Evolutionary conservation across 64 coral and sea anemone genomes (phyloP).

Genomic region (Acropora yongei): DNA sequence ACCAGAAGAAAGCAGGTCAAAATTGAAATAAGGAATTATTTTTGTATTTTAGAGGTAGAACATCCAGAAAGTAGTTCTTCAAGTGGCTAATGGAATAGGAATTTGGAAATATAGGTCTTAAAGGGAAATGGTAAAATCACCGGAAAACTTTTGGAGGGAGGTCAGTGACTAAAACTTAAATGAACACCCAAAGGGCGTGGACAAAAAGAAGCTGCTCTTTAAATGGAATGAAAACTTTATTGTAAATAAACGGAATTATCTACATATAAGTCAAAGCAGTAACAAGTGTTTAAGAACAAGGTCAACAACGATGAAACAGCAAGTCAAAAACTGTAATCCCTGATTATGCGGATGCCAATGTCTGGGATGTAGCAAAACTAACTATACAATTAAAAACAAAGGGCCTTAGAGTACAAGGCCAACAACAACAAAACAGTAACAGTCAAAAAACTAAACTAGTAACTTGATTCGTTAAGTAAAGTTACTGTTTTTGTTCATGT

Average conservation of each 20-base stretch:
- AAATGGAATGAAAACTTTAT: not conserved
- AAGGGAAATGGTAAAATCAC: not conserved
- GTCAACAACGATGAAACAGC: not conserved
- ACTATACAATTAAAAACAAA: not conserved
- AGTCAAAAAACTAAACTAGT: too few relatives aligned
- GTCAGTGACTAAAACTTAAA: not conserved
- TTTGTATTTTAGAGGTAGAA: conserved; percentile 1
- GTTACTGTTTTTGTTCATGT: too few relatives aligned
- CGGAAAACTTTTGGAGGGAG: too few relatives aligned
- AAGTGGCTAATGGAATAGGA: not conserved
- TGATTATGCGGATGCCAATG: not conserved
- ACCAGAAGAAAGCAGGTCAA: too few relatives aligned
- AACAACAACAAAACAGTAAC: not conserved
- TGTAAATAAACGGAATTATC: not conserved
- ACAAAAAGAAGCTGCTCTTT: not conserved
- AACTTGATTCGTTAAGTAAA: too few relatives aligned
- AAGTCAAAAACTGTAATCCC: not conserved
- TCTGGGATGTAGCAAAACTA: not conserved
- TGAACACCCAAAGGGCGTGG: not conserved
- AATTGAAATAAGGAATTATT: not conserved
- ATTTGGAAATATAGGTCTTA: not conserved
- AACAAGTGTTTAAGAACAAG: not conserved
- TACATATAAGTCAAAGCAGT: too few relatives aligned
- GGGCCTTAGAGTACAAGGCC: not conserved
- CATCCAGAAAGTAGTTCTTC: not conserved